A percentile compares a stretch with the other conserved stretches of the same genome.
Conservation (phyloP, 2,113 vertebrate species). For the Lycaon pictus region DNA sequence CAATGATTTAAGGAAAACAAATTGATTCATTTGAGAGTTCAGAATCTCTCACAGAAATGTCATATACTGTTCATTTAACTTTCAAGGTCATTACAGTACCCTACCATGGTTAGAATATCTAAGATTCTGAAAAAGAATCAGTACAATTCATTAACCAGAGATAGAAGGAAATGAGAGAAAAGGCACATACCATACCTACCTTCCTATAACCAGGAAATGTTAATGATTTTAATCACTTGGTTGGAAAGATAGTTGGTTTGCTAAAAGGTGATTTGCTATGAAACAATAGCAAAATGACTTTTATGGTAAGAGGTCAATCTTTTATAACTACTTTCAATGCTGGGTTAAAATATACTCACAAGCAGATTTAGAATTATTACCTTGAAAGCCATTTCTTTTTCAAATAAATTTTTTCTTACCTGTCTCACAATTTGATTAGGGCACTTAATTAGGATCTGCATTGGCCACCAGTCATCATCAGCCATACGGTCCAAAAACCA, state of each 20-base stretch:
- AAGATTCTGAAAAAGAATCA: not conserved
- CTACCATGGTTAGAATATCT: not conserved
- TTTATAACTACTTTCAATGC: conserved; percentile 40
- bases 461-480: conserved; percentile 99
- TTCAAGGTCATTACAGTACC: not conserved
- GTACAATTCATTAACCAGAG: not conserved
- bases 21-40: not conserved
- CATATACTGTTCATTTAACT: not conserved
- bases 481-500: conserved; percentile 99
- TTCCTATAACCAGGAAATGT: not conserved
- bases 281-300: conserved; percentile 47
- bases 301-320: not conserved
- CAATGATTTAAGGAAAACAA: conserved; percentile 39
- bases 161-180: not conserved
- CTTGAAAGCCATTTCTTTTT: conserved; percentile 39
- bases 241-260: not conserved
- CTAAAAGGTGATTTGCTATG: not conserved
- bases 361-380: conserved; percentile 33
- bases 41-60: conserved; percentile 5
- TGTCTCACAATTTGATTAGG: conserved; percentile 99
- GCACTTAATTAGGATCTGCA: conserved; percentile 99
- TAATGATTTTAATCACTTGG: not conserved
- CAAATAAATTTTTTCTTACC: conserved; percentile 86
- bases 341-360: conserved; percentile 11
- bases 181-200: not conserved